A percentile compares a stretch with the other conserved stretches of the same genome.
These are phyloP conservation scores for Panagrolaimus sp. DNA, from an alignment of 1,140 invertebrate species.

Conservation along the genomic window DNA sequence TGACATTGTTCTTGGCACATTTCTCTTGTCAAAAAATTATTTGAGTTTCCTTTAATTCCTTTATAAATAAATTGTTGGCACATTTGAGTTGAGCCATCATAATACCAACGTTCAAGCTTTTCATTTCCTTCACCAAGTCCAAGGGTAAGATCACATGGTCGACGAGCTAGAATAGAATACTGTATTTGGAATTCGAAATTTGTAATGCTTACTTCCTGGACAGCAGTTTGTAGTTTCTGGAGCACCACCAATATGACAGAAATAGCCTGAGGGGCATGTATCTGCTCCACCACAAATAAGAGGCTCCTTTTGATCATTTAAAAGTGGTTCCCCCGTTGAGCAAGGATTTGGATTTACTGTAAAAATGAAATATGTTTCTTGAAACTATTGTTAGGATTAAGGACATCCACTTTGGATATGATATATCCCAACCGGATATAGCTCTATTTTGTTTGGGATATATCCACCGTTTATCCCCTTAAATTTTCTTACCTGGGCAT, in stretches of 20 bases:
- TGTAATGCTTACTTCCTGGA: conserved; percentile 45
- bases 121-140: conserved; percentile 45
- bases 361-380: conserved; percentile 20
- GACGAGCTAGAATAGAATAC: conserved; percentile 36
- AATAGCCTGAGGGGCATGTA: conserved; percentile 46
- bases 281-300: conserved; percentile 52
- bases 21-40: conserved; percentile 72
- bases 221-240: conserved; percentile 59
- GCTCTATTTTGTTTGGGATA: too few relatives aligned
- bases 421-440: conserved; percentile 27
- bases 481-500: conserved; percentile 46
- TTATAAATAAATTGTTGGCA: conserved; percentile 50
- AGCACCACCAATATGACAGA: conserved; percentile 54
- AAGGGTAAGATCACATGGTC: conserved; percentile 50
- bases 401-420: conserved; percentile 64
- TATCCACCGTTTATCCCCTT: too few relatives aligned
- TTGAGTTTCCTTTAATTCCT: conserved; percentile 65
- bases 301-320: conserved; percentile 44
- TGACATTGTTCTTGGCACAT: conserved; percentile 65
- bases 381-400: too few relatives aligned
- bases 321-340: conserved; percentile 44
- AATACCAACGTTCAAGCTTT: conserved; percentile 51
- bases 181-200: not conserved
- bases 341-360: conserved; percentile 51
- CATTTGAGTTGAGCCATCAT: conserved; percentile 44